Evolutionary conservation across 1,140 invertebrate species (phyloP).

Genomic region (Megalopta genalis): DNA sequence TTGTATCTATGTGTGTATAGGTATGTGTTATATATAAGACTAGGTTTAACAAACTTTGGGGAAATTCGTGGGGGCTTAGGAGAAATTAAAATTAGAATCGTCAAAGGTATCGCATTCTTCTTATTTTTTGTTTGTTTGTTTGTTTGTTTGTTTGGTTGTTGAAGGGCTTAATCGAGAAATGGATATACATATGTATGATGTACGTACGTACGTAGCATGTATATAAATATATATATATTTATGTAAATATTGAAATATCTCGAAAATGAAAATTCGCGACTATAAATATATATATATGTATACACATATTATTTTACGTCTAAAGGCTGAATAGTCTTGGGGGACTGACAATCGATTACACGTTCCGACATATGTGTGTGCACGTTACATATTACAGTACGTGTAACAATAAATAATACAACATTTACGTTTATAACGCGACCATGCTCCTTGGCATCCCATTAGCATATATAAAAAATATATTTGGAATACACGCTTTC

Average conservation of each 20-base stretch:
- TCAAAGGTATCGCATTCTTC: slow-evolving; percentile 22
- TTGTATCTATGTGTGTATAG: slow-evolving; percentile 5
- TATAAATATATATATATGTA: slow-evolving; percentile 25
- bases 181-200: slow-evolving; percentile 8
- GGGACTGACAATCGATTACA: slow-evolving; percentile 65
- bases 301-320: slow-evolving; percentile 48
- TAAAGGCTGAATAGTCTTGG: slow-evolving; percentile 63
- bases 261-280: slow-evolving; percentile 44
- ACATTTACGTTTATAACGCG: slow-evolving; percentile 58
- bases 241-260: slow-evolving; percentile 55
- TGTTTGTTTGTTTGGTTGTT: neutral
- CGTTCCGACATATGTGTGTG: slow-evolving; percentile 43
- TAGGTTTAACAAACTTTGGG: slow-evolving; percentile 76
- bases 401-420: slow-evolving; percentile 66
- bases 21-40: slow-evolving; percentile 54
- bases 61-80: slow-evolving; percentile 39
- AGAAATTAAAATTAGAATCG: slow-evolving; percentile 31
- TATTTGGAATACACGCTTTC: slow-evolving; percentile 75
- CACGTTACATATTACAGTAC: slow-evolving; percentile 29
- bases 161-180: slow-evolving; percentile 29
- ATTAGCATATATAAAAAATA: slow-evolving; percentile 79
- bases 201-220: neutral
- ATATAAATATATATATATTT: slow-evolving; percentile 14
- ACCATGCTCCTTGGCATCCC: slow-evolving; percentile 72
- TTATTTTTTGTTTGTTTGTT: too few relatives aligned